A percentile compares a stretch with the other conserved stretches of the same genome.
Evolutionary conservation across 2,888 invertebrate species (phyloP).

Genomic region (Drosophila subquinaria): DNA sequence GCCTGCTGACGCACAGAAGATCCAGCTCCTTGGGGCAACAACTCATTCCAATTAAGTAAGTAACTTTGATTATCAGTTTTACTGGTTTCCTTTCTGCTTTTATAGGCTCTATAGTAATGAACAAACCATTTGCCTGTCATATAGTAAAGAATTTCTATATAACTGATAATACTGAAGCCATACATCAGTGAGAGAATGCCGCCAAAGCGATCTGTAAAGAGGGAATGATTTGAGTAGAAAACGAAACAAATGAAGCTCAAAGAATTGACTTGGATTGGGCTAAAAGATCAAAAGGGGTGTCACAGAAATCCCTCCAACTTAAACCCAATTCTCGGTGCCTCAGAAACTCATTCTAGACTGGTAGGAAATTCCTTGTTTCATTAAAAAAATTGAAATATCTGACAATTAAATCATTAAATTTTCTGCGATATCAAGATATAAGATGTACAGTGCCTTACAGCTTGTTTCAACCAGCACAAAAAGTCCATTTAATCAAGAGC

Average conservation of each 20-base stretch:
- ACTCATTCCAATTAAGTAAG: constrained; percentile 58
- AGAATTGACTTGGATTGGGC: not conserved
- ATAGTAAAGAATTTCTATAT: constrained; percentile 83
- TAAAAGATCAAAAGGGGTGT: not conserved
- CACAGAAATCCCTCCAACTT: too few species aligned
- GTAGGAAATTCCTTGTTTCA: too few species aligned
- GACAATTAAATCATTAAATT: too few species aligned
- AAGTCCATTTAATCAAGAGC: too few species aligned
- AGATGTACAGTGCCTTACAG: too few species aligned
- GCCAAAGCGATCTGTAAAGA: constrained; percentile 82
- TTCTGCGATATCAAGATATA: too few species aligned
- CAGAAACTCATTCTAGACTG: too few species aligned
- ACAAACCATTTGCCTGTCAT: constrained; percentile 82
- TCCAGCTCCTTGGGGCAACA: constrained; percentile 30
- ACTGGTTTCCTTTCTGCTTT: not conserved
- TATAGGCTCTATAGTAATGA: constrained; percentile 45
- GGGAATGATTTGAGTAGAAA: not conserved
- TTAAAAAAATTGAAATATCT: too few species aligned
- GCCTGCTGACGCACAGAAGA: not conserved
- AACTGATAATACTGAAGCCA: constrained; percentile 84
- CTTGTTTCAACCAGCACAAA: too few species aligned
- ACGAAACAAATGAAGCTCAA: not conserved
- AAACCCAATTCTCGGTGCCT: too few species aligned
- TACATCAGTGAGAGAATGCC: constrained; percentile 84
- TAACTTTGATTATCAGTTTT: not conserved